Conservation (phyloP, 1,140 invertebrate genomes). For the Macrosteles quadrilineatus region DNA sequence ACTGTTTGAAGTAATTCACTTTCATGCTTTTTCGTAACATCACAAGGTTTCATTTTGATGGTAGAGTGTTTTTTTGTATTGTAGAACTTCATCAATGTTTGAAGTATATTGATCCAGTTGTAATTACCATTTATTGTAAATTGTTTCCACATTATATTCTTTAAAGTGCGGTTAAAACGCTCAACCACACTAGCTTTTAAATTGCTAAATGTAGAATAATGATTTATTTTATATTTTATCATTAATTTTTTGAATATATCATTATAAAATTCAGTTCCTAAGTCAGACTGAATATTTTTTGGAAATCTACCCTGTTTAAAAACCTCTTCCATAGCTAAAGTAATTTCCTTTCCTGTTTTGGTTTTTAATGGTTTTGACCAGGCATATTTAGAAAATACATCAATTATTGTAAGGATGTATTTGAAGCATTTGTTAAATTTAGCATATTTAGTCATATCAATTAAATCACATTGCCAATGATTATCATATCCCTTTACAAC, state of each 20-base stretch:
- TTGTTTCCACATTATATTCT: not conserved
- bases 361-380: not conserved
- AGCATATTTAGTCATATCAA: conserved; percentile 34
- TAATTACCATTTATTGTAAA: conserved; percentile 6
- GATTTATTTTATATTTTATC: not conserved
- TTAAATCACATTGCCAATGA: conserved; percentile 40
- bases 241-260: not conserved
- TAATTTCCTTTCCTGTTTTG: not conserved
- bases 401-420: conserved; percentile 50
- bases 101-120: conserved; percentile 6
- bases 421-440: conserved; percentile 45
- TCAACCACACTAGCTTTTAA: not conserved
- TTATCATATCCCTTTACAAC: conserved; percentile 40
- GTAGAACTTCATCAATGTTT: not conserved
- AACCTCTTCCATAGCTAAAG: not conserved
- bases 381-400: conserved; percentile 45
- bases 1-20: not conserved
- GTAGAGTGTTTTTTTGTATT: conserved; percentile 15
- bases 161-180: not conserved
- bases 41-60: conserved; percentile 2
- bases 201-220: not conserved
- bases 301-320: not conserved
- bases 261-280: conserved; percentile 24
- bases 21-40: not conserved
- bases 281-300: conserved; percentile 12